These are phyloP conservation scores for Daubentonia madagascariensis DNA, from an alignment of 2,113 vertebrate genomes.

Conservation along the genomic window DNA sequence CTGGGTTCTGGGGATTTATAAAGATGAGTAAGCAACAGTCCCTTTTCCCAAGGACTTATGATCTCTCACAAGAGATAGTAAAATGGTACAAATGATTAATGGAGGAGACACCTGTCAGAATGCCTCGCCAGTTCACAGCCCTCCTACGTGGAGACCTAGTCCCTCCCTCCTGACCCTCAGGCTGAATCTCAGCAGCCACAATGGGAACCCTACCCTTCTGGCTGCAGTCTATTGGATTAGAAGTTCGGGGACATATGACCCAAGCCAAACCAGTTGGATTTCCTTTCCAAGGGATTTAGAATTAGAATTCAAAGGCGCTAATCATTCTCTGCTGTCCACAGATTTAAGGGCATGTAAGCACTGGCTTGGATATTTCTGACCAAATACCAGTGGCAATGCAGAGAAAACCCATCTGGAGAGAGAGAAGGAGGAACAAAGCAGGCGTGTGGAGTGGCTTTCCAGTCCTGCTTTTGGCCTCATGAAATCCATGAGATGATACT, in stretches of 20 bases:
- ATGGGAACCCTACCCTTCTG: background rate
- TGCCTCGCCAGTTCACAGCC: background rate
- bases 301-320: background rate
- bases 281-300: background rate
- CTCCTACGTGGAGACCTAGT: background rate
- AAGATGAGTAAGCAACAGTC: background rate
- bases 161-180: background rate
- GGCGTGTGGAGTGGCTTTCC: background rate
- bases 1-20: background rate
- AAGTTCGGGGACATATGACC: background rate
- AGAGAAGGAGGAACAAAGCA: background rate
- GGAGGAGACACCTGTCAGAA: background rate
- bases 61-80: background rate
- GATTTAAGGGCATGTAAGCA: background rate
- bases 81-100: background rate
- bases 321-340: background rate
- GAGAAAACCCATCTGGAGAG: background rate
- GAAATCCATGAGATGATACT: background rate
- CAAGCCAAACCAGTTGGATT: background rate
- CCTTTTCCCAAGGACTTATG: background rate
- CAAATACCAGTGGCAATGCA: background rate
- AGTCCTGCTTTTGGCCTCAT: background rate
- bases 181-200: background rate
- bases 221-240: background rate
- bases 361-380: background rate